Base-by-base conservation (phyloP, 2,113 vertebrate species). In the Gasterosteus nipponicus region DNA sequence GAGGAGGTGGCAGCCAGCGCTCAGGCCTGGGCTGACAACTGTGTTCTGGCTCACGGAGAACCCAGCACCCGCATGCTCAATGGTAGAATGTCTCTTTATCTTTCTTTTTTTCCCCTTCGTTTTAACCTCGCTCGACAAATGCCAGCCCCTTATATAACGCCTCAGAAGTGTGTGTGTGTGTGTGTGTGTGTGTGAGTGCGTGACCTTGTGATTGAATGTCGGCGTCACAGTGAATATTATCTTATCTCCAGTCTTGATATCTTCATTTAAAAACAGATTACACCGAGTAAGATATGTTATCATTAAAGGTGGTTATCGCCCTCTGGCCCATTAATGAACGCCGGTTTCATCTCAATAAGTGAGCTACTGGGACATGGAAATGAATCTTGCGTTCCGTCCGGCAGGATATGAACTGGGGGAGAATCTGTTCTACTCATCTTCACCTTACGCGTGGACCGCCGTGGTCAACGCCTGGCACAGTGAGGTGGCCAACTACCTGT, bases 331-430 rank as follows among this genome's bases (percentile, higher is more conserved):
- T 80, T 69, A 75, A 68, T 64, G 29, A 81, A 26, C 5, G 26
- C 41, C 11, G 22, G 38, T 70, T 77, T 78, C 49, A 76, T 75
- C n/a, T 33, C 19, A 62, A 76, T 51, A 42, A 47, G 47, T 46
- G 16, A 69, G 80, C 44, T 54, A 7, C 31, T 68, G 12, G 18
- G 31, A 59, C 35, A 61, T 86, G 26, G 46, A 72, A 82, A 68
- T 22, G 10, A 74, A 66, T 82, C 68, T 33, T 0, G 35, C 46
- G 41, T 73, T 75, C 78, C 53, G 35, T 51, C 22, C 59, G 75
- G 16, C 87, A 94, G 92, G 80, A 68, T 93, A 92, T 60, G 49
- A 78, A 57, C 33, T 88, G 2, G 94, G 94, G 0, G 91, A 94
- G 86, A 94, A 94, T 70, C 87, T 94, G 18, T 92, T 88, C 65